Evolutionary conservation across 1,140 invertebrate genomes (phyloP).

Genomic region (Bombus waltoni): DNA sequence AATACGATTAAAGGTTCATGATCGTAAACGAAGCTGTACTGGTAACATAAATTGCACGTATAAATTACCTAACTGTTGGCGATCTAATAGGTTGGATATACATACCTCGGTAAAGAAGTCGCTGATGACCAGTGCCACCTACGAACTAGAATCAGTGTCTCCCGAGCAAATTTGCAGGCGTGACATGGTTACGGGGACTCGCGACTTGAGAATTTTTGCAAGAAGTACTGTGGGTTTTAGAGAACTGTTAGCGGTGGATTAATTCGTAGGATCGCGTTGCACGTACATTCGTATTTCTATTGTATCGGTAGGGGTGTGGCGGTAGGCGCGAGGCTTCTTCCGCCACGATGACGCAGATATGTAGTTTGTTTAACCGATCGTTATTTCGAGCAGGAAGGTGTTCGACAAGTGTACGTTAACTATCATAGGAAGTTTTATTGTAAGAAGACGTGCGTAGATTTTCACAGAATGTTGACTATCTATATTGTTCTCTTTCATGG

Average conservation of each 20-base stretch:
- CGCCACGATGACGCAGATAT: constrained; percentile 58
- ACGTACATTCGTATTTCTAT: constrained; percentile 25
- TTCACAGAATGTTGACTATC: neutral
- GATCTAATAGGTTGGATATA: neutral
- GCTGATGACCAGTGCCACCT: constrained; percentile 40
- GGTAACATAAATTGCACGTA: neutral
- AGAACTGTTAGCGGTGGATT: neutral
- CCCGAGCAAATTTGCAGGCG: constrained; percentile 4
- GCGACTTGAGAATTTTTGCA: neutral
- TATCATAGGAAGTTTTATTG: neutral
- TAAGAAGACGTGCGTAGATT: constrained; percentile 10
- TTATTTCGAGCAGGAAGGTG: constrained; percentile 44
- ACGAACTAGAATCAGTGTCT: constrained; percentile 27
- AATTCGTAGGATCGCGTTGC: constrained; percentile 17
- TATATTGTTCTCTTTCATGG: neutral
- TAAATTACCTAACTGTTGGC: constrained; percentile 1
- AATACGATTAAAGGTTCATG: neutral
- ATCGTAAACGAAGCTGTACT: neutral
- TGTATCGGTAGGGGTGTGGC: constrained; percentile 63
- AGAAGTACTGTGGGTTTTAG: neutral
- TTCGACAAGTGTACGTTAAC: constrained; percentile 19
- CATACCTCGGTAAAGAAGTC: constrained; percentile 25
- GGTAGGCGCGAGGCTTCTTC: constrained; percentile 31
- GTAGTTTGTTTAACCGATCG: constrained; percentile 56
- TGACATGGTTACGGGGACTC: constrained; percentile 7